A percentile compares a stretch with the other conserved stretches of the same genome.
Conservation (phyloP, 2,113 vertebrate genomes). For the Anoplopoma fimbria region DNA sequence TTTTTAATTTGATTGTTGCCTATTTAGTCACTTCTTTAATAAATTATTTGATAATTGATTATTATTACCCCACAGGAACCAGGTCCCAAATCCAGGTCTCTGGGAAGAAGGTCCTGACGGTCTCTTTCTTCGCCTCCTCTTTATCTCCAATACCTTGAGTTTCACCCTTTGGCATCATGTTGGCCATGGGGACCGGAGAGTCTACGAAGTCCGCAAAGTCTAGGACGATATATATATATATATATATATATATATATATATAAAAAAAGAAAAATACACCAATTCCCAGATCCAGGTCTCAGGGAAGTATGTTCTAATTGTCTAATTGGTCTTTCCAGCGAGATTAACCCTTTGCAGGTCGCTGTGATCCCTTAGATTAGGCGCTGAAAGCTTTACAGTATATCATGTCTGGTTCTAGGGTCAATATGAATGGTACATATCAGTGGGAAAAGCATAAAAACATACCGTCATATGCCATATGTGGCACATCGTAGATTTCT, state of each 20-base stretch:
- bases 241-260: too few species aligned
- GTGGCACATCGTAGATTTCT: too few species aligned
- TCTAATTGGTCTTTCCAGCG: constrained; percentile 12
- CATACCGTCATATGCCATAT: too few species aligned
- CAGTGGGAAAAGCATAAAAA: not conserved
- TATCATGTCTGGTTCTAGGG: not conserved
- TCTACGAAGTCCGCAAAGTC: not conserved
- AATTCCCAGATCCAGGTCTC: constrained; percentile 67
- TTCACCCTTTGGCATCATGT: constrained; percentile 61
- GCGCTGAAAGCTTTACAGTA: constrained; percentile 14
- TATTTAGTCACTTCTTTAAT: too few species aligned
- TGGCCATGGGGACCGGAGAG: constrained; percentile 45
- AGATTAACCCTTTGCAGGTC: too few species aligned
- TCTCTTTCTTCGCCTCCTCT: constrained; percentile 58
- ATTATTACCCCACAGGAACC: constrained; percentile 84
- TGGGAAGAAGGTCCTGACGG: constrained; percentile 87
- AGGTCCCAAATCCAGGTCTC: constrained; percentile 94
- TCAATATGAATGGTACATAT: not conserved
- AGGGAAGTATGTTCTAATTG: constrained; percentile 52
- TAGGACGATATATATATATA: too few species aligned
- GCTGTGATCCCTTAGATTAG: too few species aligned
- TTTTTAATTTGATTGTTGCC: too few species aligned
- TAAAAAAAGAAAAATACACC: constrained; percentile 2
- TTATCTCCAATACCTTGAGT: too few species aligned
- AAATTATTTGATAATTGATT: not conserved